Evolutionary conservation across 1,140 invertebrate species (phyloP), one percentile per base, ranked within the genome.

Genomic region (Holcopasites calliopsidis): DNA sequence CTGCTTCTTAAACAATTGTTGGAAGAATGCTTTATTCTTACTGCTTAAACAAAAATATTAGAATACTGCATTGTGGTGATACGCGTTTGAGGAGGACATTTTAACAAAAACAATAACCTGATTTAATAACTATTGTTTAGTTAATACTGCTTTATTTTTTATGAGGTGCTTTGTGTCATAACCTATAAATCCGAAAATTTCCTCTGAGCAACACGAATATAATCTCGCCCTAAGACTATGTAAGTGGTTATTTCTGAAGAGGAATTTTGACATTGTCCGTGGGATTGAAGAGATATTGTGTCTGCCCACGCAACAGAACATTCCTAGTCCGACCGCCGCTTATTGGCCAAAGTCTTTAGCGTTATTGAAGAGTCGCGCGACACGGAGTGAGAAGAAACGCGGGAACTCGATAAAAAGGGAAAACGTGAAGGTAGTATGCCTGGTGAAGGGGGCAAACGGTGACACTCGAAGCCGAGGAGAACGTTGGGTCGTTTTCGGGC

Each of bases 401-500:
- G 50, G 11, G 50, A 35, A 58, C n/a, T n/a, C 11, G 16, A 8
- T 11, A 16, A 1, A 13, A 58, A 58, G 4, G 38, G 31, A 21
- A n/a, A 10, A 11, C 10, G 1, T 13, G 54, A 13, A 21, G 10
- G 1, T 18, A 3, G 28, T 1, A 18, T 7, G 16, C 16, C 28
- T n/a, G 31, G 28, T 10, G 31, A 8, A 10, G 10, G 47, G 10
- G 62, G 23, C 11, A 4, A 6, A 16, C 4, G 38, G 33, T 16
- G 44, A 26, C 18, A 23, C n/a, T n/a, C 54, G 52, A 49, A 18
- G 40, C 26, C 13, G 70, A 50, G 40, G 26, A 69, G 52, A 66
- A 66, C 55, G 57, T 62, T 69, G 54, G 54, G 64, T 57, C 68
- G 64, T 83, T 83, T 84, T 84, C 33, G 74, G 74, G 2, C 62